Evolutionary conservation across 2,888 invertebrate genomes (phyloP).

Genomic region (Bellardia bayeri): DNA sequence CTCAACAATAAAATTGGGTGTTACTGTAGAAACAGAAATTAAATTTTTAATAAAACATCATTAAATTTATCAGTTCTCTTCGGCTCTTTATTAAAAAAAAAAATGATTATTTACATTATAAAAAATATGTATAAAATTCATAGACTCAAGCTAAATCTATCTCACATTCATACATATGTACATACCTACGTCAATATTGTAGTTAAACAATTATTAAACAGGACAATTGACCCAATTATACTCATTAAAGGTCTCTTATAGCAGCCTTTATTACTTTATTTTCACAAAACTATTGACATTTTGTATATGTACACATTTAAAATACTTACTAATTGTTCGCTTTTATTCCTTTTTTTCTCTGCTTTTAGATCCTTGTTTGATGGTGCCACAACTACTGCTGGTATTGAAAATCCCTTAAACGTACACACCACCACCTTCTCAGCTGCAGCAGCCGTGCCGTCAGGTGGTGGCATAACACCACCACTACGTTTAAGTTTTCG

Average conservation of each 20-base stretch:
- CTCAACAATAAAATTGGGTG: too few relatives aligned
- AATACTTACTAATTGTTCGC: conserved; percentile 25
- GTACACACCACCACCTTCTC: conserved; percentile 30
- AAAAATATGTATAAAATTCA: neutral
- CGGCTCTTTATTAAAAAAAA: too few relatives aligned
- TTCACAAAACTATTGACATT: neutral
- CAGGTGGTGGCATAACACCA: conserved; percentile 63
- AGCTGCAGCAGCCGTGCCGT: conserved; percentile 23
- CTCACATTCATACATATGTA: neutral
- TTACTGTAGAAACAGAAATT: too few relatives aligned
- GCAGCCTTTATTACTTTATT: neutral
- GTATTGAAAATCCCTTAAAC: conserved; percentile 63
- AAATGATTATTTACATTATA: too few relatives aligned
- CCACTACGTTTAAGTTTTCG: conserved; percentile 77
- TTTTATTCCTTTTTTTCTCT: conserved; percentile 23
- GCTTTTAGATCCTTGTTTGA: conserved; percentile 70
- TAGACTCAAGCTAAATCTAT: too few relatives aligned
- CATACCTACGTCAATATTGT: neutral
- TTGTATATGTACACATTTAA: neutral
- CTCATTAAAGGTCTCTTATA: neutral
- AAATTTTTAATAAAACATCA: too few relatives aligned
- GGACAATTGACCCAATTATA: conserved; percentile 1
- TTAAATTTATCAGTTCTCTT: too few relatives aligned
- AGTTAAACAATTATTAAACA: too few relatives aligned
- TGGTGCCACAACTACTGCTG: conserved; percentile 57